Percentiles rank a stretch among this genome's conserved stretches.
Conservation (phyloP, 2,888 invertebrate species). For the Sphaerophoria rueppellii region DNA sequence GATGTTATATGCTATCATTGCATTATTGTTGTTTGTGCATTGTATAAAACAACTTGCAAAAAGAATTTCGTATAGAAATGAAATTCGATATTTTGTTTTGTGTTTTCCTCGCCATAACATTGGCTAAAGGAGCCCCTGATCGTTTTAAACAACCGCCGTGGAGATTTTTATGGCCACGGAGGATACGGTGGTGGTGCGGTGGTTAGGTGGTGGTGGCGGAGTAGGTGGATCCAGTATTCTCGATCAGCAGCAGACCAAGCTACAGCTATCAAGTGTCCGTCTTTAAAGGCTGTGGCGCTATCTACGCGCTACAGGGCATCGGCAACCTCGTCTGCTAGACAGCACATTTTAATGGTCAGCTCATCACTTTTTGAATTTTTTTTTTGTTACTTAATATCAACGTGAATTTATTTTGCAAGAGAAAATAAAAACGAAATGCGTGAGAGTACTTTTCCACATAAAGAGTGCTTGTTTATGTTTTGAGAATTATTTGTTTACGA, state of each 20-base stretch:
- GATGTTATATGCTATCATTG: neutral
- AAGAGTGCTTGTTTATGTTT: too few relatives aligned
- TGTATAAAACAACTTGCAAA: neutral
- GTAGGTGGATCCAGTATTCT: conserved; percentile 11
- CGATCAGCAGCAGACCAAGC: conserved; percentile 42
- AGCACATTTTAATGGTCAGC: conserved; percentile 17
- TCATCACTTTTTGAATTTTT: too few relatives aligned
- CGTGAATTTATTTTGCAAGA: too few relatives aligned
- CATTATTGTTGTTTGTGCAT: neutral
- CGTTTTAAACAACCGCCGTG: conserved; percentile 3
- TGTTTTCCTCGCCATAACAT: conserved; percentile 41
- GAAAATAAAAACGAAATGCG: too few relatives aligned
- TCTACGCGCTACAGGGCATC: conserved; percentile 47
- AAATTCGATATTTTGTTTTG: conserved; percentile 41
- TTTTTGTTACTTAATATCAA: too few relatives aligned
- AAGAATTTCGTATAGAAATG: conserved; percentile 14
- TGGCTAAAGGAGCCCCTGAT: conserved; percentile 34
- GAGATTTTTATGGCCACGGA: conserved; percentile 21
- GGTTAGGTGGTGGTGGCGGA: conserved; percentile 1
- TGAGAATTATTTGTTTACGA: too few relatives aligned
- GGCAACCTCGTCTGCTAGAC: conserved; percentile 34
- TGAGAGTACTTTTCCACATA: too few relatives aligned
- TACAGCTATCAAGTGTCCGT: conserved; percentile 31
- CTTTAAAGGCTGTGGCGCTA: conserved; percentile 38
- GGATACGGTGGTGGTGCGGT: conserved; percentile 18